Evolutionary conservation across 2,888 invertebrate genomes (phyloP), one percentile per base, ranked within the genome.

Genomic region (Acronicta psi): DNA sequence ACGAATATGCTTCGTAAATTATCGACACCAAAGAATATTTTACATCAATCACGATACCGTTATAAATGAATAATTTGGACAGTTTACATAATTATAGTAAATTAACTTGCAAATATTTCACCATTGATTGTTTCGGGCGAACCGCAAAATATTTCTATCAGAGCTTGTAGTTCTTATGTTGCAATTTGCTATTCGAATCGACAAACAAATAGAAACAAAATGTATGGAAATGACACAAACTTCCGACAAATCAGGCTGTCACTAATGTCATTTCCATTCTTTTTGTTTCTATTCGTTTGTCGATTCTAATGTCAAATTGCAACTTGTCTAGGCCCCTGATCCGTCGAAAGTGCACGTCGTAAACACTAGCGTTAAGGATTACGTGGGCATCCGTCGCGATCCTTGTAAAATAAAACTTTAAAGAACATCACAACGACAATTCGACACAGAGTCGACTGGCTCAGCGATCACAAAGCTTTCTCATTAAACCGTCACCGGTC

Each of bases 401-500:
- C 85, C 85, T 86, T 83, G 81, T 84, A 88, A 88, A 90, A 89
- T 86, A 86, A 87, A 87, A 85, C 79, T 78, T 81, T 79, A 73
- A 82, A 83, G 82, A 86, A 81, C 84, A 85, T 83, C 84, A 80
- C 80, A 83, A 80, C 87, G 84, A 80, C 90, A 81, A 93, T 93
- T 93, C 90, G 93, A 90, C 90, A 93, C 93, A 91, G 90, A 83
- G 83, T 85, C 89, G 90, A 83, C 85, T 84, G 88, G 83, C 82
- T 84, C 84, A 84, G 83, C 87, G 88, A 83, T 85, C 91, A 93
- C 93, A 93, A 93, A 90, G 90, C 89, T 86, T 91, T 93, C 93
- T 92, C 93, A 93, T 93, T 93, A 93, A 90, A 89, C 87, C 92
- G 90, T 92, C 92, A 89, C 86, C 87, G 87, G 82, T 82, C 85